phyloP scores from a whole-genome alignment of 2,113 vertebrate species.

The Dunckerocampus dactyliophorus region DNA sequence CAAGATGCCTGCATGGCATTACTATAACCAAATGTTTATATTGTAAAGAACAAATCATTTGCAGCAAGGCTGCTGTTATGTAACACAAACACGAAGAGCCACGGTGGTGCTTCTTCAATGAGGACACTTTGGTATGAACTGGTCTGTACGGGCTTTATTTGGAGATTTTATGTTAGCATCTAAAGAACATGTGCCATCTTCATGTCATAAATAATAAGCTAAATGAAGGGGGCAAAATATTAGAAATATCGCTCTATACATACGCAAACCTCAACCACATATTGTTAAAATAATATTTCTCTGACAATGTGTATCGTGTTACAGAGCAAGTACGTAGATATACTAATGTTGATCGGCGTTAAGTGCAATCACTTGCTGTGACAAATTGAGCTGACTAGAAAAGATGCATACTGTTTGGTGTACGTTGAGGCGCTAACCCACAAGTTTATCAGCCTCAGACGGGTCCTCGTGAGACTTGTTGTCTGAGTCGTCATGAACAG shows the following conservation, averaged over 20 bases:
- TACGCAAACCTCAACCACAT: too few species aligned
- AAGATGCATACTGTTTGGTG: conserved; percentile 23
- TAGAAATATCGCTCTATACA: too few species aligned
- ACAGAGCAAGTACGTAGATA: not conserved
- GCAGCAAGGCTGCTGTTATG: not conserved
- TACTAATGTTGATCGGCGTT: too few species aligned
- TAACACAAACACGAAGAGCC: not conserved
- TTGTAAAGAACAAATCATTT: not conserved
- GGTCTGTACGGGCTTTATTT: not conserved
- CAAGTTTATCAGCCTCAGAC: conserved; percentile 61
- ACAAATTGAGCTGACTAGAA: not conserved
- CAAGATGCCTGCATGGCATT: not conserved
- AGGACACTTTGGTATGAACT: not conserved
- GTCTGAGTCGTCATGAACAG: conserved; percentile 66
- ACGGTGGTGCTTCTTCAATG: not conserved
- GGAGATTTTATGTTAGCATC: not conserved
- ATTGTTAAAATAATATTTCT: not conserved
- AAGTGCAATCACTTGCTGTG: not conserved
- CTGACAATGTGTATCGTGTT: not conserved
- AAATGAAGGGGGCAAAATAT: too few species aligned
- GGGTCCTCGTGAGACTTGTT: conserved; percentile 54
- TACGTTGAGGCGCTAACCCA: conserved; percentile 26
- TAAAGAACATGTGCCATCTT: not conserved
- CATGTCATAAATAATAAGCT: too few species aligned
- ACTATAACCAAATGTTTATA: not conserved